Evolutionary conservation across 2,888 invertebrate species (phyloP).

Genomic region (Biston betularia): DNA sequence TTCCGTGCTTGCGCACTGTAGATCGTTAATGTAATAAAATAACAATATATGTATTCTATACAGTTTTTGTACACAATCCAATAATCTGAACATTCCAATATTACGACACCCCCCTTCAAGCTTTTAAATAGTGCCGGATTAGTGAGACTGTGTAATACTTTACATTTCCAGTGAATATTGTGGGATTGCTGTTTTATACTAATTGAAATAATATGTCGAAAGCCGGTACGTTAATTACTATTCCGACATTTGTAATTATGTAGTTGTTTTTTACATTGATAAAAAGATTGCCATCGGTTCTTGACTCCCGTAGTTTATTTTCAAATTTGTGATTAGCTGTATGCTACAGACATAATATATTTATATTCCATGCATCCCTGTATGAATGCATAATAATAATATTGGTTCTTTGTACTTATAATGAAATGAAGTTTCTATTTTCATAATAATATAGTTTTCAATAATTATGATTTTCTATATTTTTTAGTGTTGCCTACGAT

Average conservation of each 20-base stretch:
- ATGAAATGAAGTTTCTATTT: slow-evolving; percentile 78
- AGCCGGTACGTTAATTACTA: slow-evolving; percentile 32
- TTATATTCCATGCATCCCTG: slow-evolving; percentile 62
- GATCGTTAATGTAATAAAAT: no score
- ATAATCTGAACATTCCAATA: no score
- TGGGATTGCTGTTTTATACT: slow-evolving; percentile 35
- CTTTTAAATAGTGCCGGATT: no score
- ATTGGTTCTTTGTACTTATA: slow-evolving; percentile 78
- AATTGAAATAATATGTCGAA: slow-evolving; percentile 39
- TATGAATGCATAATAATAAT: slow-evolving; percentile 64
- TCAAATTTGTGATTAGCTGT: slow-evolving; percentile 56
- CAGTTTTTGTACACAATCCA: no score
- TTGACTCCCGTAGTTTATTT: slow-evolving; percentile 60
- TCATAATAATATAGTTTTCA: slow-evolving; percentile 63
- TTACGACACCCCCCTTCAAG: no score
- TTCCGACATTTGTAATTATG: slow-evolving; percentile 45
- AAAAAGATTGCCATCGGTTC: slow-evolving; percentile 59
- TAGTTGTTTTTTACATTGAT: slow-evolving; percentile 57
- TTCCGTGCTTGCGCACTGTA: no score
- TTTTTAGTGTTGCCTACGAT: slow-evolving; percentile 81
- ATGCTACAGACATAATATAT: slow-evolving; percentile 53
- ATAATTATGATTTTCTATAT: slow-evolving; percentile 74
- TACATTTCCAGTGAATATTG: slow-evolving; percentile 45
- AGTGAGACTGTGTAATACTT: no score
- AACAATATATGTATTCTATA: no score